These are phyloP conservation scores for Lamprotornis superbus DNA, from an alignment of 2,113 vertebrate genomes.

Conservation along the genomic window DNA sequence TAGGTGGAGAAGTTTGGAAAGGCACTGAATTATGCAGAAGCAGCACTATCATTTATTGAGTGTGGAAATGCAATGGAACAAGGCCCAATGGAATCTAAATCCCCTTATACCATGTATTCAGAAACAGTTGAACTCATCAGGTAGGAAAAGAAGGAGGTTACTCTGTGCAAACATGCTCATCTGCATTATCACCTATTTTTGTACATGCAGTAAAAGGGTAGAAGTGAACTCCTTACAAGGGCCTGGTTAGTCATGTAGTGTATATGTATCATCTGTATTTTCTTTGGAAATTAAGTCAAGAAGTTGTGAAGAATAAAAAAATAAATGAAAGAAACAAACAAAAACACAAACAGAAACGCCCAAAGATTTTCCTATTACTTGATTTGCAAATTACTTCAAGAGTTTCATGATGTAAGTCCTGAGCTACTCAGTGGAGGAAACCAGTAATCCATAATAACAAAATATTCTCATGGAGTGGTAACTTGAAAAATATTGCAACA, in stretches of 20 bases:
- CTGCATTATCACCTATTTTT: not conserved
- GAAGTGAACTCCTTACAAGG: not conserved
- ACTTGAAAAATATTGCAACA: not conserved
- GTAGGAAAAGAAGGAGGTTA: slow-evolving; percentile 66
- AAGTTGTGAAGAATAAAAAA: not conserved
- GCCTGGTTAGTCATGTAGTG: not conserved
- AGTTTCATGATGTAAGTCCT: not conserved
- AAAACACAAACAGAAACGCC: rapidly evolving
- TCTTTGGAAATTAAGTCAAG: not conserved
- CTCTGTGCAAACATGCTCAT: not conserved
- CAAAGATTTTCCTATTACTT: not conserved
- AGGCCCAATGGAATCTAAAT: slow-evolving; percentile 95
- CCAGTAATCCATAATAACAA: not conserved
- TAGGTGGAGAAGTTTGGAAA: slow-evolving; percentile 98
- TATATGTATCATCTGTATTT: not conserved
- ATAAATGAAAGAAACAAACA: not conserved
- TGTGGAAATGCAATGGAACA: slow-evolving; percentile 99
- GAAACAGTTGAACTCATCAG: slow-evolving; percentile 98
- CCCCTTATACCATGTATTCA: slow-evolving; percentile 96
- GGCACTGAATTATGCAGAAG: slow-evolving; percentile 94
- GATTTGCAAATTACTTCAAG: not conserved
- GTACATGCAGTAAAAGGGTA: not conserved
- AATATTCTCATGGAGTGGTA: not conserved
- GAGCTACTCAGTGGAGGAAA: not conserved
- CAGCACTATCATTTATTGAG: slow-evolving; percentile 95